Evolutionary conservation across 2,797 vertebrate genomes (phyloP), one percentile per base, ranked within the genome.

Genomic region (Paguma larvata): DNA sequence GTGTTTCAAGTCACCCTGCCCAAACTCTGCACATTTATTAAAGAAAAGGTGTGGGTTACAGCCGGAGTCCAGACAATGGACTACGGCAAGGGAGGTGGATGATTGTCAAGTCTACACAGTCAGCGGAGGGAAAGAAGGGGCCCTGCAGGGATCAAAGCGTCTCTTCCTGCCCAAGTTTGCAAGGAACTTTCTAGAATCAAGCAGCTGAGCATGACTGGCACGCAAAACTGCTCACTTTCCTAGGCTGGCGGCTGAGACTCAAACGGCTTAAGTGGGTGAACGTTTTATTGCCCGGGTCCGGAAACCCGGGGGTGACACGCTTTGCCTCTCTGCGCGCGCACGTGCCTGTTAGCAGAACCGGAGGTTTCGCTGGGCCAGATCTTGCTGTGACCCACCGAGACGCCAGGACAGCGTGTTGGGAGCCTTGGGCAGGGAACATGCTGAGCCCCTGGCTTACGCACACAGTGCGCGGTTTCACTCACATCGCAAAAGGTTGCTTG

Each of bases 181-280:
- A 83, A 94, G 94, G 25, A 92, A 41, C n/a, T 15, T 27, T 16
- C 85, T 7, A 30, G 94, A 30, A 96, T 94, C 97, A 65, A 94
- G 92, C n/a, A 5, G 85, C 59, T 91, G 94, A 93, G 84, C 79
- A 72, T 79, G 91, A 96, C 32, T 56, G 97, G 93, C 93, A 80
- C 96, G 89, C 72, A 85, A 78, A 97, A 91, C 92, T 98, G 98
- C 97, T 97, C 95, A 82, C 92, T 96, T 51, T 82, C 95, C 97
- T 97, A 44, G 88, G 79, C 34, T 48, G 93, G 88, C 97, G 96
- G 53, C 96, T 51, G 67, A 62, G 91, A 68, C 72, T 46, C 95
- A 30, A 86, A 93, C 62, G 56, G 5, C 97, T 89, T 77, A 90
- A 86, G 96, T 62, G 68, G 70, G 96, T 93, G 86, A 7, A 30